Evolutionary conservation across 2,113 vertebrate genomes (phyloP).

Genomic region (Cynoglossus semilaevis): DNA sequence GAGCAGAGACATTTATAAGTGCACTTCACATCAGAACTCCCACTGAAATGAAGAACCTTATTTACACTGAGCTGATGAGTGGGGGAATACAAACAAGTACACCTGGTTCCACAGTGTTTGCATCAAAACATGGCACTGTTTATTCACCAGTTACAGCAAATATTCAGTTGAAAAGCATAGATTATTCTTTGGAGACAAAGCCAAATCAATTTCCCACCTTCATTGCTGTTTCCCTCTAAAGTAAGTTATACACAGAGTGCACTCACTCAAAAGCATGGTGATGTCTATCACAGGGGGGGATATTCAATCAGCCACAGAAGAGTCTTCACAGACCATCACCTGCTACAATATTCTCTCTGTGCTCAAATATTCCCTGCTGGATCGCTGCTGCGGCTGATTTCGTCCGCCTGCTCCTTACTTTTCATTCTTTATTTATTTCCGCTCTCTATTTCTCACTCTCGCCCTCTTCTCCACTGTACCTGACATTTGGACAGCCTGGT

Average conservation of each 20-base stretch:
- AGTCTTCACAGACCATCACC: slow-evolving; percentile 46
- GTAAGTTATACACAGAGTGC: slow-evolving; percentile 10
- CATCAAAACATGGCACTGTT: too few species aligned
- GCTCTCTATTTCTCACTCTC: slow-evolving; percentile 8
- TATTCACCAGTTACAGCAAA: not conserved
- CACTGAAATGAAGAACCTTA: too few species aligned
- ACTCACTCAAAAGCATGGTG: slow-evolving; percentile 19
- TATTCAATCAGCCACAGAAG: slow-evolving; percentile 40
- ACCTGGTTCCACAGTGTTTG: too few species aligned
- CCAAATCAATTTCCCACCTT: slow-evolving; percentile 23
- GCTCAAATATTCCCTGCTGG: slow-evolving; percentile 46
- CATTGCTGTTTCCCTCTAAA: slow-evolving; percentile 10
- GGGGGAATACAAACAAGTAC: too few species aligned
- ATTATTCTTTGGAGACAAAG: slow-evolving; percentile 1
- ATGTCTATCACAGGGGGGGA: slow-evolving; percentile 41
- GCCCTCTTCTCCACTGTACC: slow-evolving; percentile 23
- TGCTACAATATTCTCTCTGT: slow-evolving; percentile 39
- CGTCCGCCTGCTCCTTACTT: slow-evolving; percentile 9
- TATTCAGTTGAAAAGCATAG: not conserved
- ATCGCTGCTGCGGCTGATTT: slow-evolving; percentile 34
- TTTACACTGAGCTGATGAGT: too few species aligned
- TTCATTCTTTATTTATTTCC: not conserved
- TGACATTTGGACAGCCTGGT: slow-evolving; percentile 59
- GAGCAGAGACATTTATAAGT: too few species aligned
- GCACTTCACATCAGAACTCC: too few species aligned